These are phyloP conservation scores for Myrmecobius fasciatus DNA, from an alignment of 2,113 vertebrate genomes.

Conservation along the genomic window DNA sequence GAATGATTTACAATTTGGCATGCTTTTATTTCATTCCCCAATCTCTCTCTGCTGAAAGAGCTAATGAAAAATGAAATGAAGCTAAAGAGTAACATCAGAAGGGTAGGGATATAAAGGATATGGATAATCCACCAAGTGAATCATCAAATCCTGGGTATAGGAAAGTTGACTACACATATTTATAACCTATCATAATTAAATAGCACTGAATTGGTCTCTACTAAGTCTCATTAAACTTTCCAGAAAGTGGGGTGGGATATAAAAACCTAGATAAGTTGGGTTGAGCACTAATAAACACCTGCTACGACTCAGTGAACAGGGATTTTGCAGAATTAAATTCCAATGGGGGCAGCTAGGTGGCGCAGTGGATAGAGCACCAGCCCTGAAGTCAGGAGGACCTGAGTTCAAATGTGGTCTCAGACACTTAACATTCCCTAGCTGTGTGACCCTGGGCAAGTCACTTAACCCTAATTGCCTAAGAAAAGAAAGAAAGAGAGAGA, in stretches of 20 bases:
- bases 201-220: background rate
- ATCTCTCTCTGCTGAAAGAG: background rate
- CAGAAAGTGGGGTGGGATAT: background rate
- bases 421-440: too few relatives aligned
- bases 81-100: conserved; percentile 43
- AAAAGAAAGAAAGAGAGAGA: too few relatives aligned
- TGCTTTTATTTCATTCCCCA: background rate
- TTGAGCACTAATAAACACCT: background rate
- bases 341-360: too few relatives aligned
- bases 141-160: background rate
- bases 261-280: background rate
- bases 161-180: background rate
- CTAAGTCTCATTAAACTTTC: background rate
- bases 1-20: conserved; percentile 14
- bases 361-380: too few relatives aligned
- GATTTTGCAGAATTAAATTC: conserved; percentile 44
- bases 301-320: background rate
- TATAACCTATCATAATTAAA: background rate
- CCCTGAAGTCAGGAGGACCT: too few relatives aligned
- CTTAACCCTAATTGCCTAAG: too few relatives aligned
- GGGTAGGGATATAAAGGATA: background rate
- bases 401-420: too few relatives aligned
- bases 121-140: background rate
- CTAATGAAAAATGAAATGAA: conserved; percentile 23
- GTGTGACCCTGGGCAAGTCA: too few relatives aligned